Conservation (phyloP, 2,888 invertebrate genomes). For the Meganola albula region DNA sequence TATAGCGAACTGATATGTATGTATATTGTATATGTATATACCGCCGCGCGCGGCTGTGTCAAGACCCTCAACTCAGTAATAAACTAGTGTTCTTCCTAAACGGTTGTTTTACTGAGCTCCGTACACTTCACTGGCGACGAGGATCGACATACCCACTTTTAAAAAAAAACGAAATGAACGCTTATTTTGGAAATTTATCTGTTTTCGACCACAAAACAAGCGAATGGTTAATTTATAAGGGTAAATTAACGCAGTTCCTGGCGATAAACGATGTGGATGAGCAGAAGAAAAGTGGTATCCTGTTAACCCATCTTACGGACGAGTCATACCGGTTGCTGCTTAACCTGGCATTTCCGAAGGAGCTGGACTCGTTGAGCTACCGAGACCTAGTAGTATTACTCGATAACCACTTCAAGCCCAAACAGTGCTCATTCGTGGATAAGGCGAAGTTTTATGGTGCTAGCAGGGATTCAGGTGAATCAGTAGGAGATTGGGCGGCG, state of each 20-base stretch:
- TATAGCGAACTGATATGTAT: too few relatives aligned
- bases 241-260: not conserved
- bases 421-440: not conserved
- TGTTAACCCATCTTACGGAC: not conserved
- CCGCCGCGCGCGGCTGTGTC: too few relatives aligned
- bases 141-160: not conserved
- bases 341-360: not conserved
- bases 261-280: not conserved
- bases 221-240: not conserved
- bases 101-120: too few relatives aligned
- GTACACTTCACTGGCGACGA: conserved; percentile 3
- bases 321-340: not conserved
- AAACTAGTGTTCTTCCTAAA: too few relatives aligned
- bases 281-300: not conserved
- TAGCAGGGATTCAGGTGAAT: not conserved
- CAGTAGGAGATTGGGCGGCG: conserved; percentile 2
- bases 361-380: not conserved
- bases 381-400: not conserved
- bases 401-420: not conserved
- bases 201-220: conserved; percentile 1
- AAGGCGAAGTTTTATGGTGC: conserved; percentile 1
- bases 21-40: too few relatives aligned
- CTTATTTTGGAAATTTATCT: not conserved
- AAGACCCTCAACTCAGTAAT: too few relatives aligned
- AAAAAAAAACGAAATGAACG: too few relatives aligned